Conservation (phyloP, 2,888 invertebrate genomes). For the Zygothrica quintamaculata region DNA sequence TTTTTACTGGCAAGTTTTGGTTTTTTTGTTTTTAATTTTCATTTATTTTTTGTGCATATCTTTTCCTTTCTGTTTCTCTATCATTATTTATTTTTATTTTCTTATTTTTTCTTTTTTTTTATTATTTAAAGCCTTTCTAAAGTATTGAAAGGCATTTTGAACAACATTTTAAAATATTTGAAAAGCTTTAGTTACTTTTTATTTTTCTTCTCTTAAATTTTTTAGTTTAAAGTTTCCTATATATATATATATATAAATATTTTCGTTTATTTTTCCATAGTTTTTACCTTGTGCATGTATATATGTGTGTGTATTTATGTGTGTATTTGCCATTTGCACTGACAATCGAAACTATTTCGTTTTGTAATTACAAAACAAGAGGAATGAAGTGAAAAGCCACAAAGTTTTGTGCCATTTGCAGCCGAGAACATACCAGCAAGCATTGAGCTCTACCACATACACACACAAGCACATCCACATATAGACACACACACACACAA, state of each 20-base stretch:
- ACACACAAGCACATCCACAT: conserved; percentile 31
- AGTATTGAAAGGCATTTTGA: conserved; percentile 21
- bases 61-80: background rate
- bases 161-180: conserved; percentile 48
- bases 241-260: conserved; percentile 1
- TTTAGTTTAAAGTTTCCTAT: conserved; percentile 5
- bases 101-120: background rate
- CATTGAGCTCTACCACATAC: conserved; percentile 37
- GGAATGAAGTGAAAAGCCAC: conserved; percentile 77
- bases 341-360: conserved; percentile 63
- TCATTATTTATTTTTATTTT: background rate
- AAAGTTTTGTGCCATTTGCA: conserved; percentile 59
- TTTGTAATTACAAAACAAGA: conserved; percentile 63
- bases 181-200: conserved; percentile 39
- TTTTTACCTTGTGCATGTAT: background rate
- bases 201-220: too few species aligned
- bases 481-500: conserved; percentile 5
- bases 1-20: background rate
- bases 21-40: background rate
- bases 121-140: conserved; percentile 12
- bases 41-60: background rate
- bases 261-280: conserved; percentile 3
- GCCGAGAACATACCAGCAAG: conserved; percentile 45
- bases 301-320: too few species aligned
- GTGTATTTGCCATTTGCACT: conserved; percentile 19